Base-by-base conservation (phyloP, 2,888 invertebrate genomes). In the Liposcelis brunnea region DNA sequence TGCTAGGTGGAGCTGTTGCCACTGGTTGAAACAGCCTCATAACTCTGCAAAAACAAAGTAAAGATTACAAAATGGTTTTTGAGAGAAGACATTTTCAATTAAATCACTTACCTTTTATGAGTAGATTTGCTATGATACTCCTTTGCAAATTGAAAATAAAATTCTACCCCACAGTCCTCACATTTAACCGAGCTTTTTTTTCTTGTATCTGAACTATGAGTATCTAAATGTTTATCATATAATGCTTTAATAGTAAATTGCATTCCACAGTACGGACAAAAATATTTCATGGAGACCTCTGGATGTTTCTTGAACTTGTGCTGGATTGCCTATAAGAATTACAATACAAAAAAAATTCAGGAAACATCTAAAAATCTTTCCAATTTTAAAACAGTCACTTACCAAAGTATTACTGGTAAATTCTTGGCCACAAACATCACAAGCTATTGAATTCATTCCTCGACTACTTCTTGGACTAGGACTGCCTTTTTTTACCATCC, bases 251-350 rank as follows among this genome's bases (percentile, higher is more conserved):
- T 63, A 8, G 77, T 75, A 58, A 77, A 78, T 45, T 76, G 71
- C 66, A 74, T 76, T 7, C 77, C 77, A 58, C 78, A 78, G 63
- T 71, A 71, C 19, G 71, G 69, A 49, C 77, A 78, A 58, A 73
- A 77, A 59, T 75, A 70, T 57, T 76, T 77, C 16, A 69, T 65
- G 38, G 70, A 69, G 55, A 71, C 71, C 49, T 72, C 68, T 2
- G 73, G 74, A 63, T 78, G 77, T 50, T 71, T 66, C 55, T 71
- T 72, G 57, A 74, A 76, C 59, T 75, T 75, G 62, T 78, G 77
- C 53, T 74, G 72, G 53, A 78, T 75, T 3, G 76, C 75, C 48
- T n/a, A 56, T 54, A n/a, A 55, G 55, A n/a, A 51, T 53, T 18
- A 36, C 12, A n/a, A 32, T 10, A n/a, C 10, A n/a, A 11, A 32